These are phyloP conservation scores for Platorchestia sp. DNA, from an alignment of 1,140 invertebrate genomes.

Conservation along the genomic window DNA sequence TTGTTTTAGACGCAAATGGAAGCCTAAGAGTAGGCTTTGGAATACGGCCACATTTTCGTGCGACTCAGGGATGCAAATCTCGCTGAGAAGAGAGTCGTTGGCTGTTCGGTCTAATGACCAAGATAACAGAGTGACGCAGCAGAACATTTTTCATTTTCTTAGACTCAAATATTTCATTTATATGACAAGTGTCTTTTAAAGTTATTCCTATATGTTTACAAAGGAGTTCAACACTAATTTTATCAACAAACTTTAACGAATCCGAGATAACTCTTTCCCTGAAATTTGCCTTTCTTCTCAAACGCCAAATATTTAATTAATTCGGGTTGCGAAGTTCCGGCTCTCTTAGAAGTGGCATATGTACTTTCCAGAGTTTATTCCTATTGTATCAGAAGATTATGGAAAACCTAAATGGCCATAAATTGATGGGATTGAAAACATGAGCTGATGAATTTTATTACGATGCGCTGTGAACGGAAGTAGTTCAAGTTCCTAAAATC, in stretches of 20 bases:
- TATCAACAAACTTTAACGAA: background rate
- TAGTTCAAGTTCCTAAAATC: too few relatives aligned
- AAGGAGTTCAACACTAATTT: background rate
- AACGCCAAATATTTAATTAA: background rate
- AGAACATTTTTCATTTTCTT: background rate
- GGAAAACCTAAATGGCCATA: too few relatives aligned
- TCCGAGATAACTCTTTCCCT: background rate
- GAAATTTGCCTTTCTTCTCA: background rate
- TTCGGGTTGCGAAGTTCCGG: background rate
- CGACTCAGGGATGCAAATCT: background rate
- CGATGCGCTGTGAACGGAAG: too few relatives aligned
- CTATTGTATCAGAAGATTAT: too few relatives aligned
- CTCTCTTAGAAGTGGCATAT: too few relatives aligned
- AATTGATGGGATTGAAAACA: too few relatives aligned
- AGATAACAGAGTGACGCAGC: too few relatives aligned
- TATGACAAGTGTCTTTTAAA: background rate
- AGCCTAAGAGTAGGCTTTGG: background rate
- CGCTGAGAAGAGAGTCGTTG: background rate
- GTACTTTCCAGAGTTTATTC: too few relatives aligned
- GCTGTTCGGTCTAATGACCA: background rate
- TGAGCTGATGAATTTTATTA: too few relatives aligned
- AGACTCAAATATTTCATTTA: background rate
- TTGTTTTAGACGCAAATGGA: background rate
- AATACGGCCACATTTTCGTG: background rate
- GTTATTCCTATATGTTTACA: background rate